Conservation (phyloP, 2,888 invertebrate genomes). For the Hydropsyche betteni region DNA sequence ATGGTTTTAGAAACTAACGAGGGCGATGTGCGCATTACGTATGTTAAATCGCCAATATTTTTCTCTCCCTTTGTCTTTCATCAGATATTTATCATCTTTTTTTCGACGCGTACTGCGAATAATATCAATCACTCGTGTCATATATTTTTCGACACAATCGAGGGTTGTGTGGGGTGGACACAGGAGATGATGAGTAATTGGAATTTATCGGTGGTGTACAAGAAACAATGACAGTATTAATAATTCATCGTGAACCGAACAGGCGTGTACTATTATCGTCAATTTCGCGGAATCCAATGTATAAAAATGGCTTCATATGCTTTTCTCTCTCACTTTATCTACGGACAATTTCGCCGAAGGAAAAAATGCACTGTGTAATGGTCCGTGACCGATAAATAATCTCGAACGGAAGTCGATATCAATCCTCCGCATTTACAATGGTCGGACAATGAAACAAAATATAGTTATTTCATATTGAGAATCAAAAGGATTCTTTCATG, state of each 20-base stretch:
- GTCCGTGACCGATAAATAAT: conserved; percentile 34
- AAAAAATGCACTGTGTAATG: conserved; percentile 29
- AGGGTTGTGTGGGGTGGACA: conserved; percentile 12
- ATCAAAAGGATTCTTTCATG: conserved; percentile 20
- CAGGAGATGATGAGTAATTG: conserved; percentile 40
- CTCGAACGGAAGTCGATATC: conserved; percentile 39
- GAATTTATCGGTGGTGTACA: conserved; percentile 41
- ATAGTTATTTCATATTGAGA: too few relatives aligned
- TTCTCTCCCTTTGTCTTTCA: conserved; percentile 21
- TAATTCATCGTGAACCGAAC: conserved; percentile 47
- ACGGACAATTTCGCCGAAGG: conserved; percentile 9
- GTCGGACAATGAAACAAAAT: conserved; percentile 28
- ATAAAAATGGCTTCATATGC: too few relatives aligned
- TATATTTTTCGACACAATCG: conserved; percentile 10
- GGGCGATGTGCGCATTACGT: neutral
- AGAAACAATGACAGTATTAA: conserved; percentile 51
- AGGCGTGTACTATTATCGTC: conserved; percentile 3
- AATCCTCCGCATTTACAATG: neutral
- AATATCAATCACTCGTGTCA: conserved; percentile 22
- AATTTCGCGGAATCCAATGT: neutral
- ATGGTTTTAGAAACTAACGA: neutral
- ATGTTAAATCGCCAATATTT: conserved; percentile 14
- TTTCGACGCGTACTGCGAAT: conserved; percentile 1
- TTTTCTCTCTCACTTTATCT: neutral
- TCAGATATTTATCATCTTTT: conserved; percentile 1